Evolutionary conservation across 2,113 vertebrate genomes (phyloP).

Genomic region (Engraulis encrasicolus): DNA sequence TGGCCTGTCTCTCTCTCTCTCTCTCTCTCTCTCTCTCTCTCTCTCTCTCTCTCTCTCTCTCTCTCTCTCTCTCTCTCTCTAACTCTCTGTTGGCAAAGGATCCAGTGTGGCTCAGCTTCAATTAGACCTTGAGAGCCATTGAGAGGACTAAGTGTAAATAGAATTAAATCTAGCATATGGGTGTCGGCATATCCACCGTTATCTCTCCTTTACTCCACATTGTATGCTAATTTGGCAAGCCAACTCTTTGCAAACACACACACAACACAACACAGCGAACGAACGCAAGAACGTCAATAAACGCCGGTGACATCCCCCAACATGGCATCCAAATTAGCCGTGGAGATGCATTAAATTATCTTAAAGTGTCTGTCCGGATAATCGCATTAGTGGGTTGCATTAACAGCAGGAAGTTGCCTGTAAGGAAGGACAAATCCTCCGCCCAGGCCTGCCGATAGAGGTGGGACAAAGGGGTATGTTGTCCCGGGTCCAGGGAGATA

Average conservation of each 20-base stretch:
- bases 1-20: not conserved
- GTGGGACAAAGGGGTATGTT: too few species aligned
- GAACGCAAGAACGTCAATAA: conserved; percentile 60
- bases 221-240: conserved; percentile 70
- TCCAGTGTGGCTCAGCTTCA: conserved; percentile 45
- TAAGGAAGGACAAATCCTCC: conserved; percentile 59
- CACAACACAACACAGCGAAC: conserved; percentile 55
- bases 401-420: conserved; percentile 50
- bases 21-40: conserved; percentile 32
- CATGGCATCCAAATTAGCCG: conserved; percentile 65
- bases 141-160: conserved; percentile 70
- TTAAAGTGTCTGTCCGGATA: conserved; percentile 69
- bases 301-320: conserved; percentile 63
- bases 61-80: not conserved
- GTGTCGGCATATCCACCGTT: conserved; percentile 71
- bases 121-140: conserved; percentile 64
- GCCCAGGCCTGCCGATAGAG: too few species aligned
- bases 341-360: conserved; percentile 70
- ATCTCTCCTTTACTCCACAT: conserved; percentile 71
- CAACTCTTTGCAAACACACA: too few species aligned
- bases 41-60: too few species aligned
- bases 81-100: conserved; percentile 38
- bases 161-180: conserved; percentile 74
- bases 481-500: too few species aligned
- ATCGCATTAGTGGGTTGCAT: conserved; percentile 68